These are phyloP conservation scores for Odontocerum albicorne DNA, from an alignment of 2,888 invertebrate genomes.

Conservation along the genomic window DNA sequence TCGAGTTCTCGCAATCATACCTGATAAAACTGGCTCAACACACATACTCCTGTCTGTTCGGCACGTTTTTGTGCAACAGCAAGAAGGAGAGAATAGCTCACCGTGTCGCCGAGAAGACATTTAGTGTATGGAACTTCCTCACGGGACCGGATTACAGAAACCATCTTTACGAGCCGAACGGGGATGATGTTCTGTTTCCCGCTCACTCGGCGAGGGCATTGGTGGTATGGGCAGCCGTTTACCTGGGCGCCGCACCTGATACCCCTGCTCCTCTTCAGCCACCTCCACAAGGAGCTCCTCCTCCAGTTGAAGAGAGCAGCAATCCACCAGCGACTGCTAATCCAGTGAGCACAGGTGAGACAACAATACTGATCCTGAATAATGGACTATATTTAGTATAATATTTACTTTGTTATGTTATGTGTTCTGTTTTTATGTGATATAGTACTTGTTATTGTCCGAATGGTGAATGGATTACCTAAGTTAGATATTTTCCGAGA, in stretches of 20 bases:
- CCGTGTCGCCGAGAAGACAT: conserved; percentile 67
- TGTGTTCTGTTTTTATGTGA: too few species aligned
- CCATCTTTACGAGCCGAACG: conserved; percentile 72
- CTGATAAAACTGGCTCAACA: conserved; percentile 96
- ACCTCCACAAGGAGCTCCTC: too few species aligned
- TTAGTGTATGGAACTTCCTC: conserved; percentile 89
- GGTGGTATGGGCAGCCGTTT: conserved; percentile 83
- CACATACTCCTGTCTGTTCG: conserved; percentile 94
- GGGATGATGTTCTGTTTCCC: conserved; percentile 67
- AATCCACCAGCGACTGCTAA: too few species aligned
- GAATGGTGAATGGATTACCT: too few species aligned
- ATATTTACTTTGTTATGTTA: too few species aligned
- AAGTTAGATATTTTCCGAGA: too few species aligned
- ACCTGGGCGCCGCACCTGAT: conserved; percentile 59
- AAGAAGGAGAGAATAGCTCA: conserved; percentile 68
- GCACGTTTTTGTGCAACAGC: conserved; percentile 93
- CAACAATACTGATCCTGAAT: too few species aligned
- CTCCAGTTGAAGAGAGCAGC: too few species aligned
- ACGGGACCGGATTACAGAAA: conserved; percentile 79
- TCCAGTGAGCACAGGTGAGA: too few species aligned
- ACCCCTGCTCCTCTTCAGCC: conserved; percentile 32
- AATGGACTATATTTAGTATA: too few species aligned
- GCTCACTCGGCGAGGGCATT: conserved; percentile 82
- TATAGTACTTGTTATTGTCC: too few species aligned
- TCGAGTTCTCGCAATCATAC: conserved; percentile 93